Evolutionary conservation across 2,797 vertebrate species (phyloP), one percentile per base, ranked within the genome.

Genomic region (Antrozous pallidus): DNA sequence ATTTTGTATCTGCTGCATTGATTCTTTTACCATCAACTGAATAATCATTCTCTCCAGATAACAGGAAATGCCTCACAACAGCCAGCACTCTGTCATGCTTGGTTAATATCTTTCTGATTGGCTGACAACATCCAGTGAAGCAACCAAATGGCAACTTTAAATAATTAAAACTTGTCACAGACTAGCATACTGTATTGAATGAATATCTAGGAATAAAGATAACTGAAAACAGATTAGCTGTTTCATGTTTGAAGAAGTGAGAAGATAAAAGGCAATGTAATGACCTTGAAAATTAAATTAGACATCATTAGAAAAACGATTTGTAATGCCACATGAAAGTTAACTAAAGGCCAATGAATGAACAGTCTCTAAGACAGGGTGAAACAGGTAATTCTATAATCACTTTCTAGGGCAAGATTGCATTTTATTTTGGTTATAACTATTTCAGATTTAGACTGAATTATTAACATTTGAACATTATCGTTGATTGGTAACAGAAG

Each of bases 401-500:
- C 18, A 45, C 31, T 65, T 75, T 54, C 7, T 83, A 20, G 33
- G 28, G 31, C 65, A 93, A 38, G 54, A 54, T 47, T 91, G 17
- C 1, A 36, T 83, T 85, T 93, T 84, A 80, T 93, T 88, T 90
- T 79, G 70, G 10, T 47, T 86, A 11, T 71, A 81, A 36, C 28
- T 94, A 10, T 86, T 89, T 83, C 9, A 93, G 38, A 61, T 78
- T 78, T 92, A 85, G 88, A 31, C 40, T 90, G 2, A 65, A 33
- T 88, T 91, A n/a, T 92, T 79, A 49, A 58, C 58, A 36, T n/a
- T 91, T 95, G 75, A 88, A 6, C 73, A 38, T 86, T 96, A 51
- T 38, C 40, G 28, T 81, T 84, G 61, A 80, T 90, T 75, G 5
- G 38, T 90, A 75, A 36, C n/a, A 84, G n/a, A 91, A 65, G 69